These are phyloP conservation scores for Leptopilina syphax DNA, from an alignment of 2,888 invertebrate genomes.

Conservation along the genomic window DNA sequence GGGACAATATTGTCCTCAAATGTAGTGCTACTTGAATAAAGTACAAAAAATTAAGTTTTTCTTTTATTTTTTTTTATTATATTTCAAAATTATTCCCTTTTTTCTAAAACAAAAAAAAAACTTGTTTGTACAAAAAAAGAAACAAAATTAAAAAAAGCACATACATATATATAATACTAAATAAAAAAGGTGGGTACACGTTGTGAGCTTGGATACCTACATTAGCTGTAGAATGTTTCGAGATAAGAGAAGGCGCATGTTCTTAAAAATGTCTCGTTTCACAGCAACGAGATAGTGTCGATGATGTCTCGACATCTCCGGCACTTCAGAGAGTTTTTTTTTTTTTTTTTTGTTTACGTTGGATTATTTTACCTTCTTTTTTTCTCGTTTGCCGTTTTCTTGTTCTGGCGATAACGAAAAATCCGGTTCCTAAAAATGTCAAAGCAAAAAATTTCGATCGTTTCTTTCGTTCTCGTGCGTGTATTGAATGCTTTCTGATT, in stretches of 20 bases:
- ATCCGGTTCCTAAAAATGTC: constrained; percentile 47
- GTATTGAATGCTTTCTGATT: background rate
- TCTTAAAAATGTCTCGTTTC: constrained; percentile 67
- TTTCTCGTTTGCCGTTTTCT: constrained; percentile 53
- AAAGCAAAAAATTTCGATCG: constrained; percentile 42
- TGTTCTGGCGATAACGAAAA: constrained; percentile 44
- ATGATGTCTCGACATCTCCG: constrained; percentile 66
- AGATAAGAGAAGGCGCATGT: constrained; percentile 65
- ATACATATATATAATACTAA: background rate
- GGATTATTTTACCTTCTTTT: constrained; percentile 46
- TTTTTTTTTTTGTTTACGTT: constrained; percentile 61
- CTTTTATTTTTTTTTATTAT: too few relatives aligned
- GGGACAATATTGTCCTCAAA: too few relatives aligned
- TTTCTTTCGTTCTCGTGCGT: background rate
- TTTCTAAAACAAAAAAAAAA: background rate
- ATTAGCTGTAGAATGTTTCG: constrained; percentile 70
- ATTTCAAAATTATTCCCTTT: too few relatives aligned
- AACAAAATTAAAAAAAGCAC: too few relatives aligned
- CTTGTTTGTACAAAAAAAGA: background rate
- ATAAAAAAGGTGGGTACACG: constrained; percentile 44
- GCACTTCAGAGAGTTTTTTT: constrained; percentile 62
- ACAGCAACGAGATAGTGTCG: constrained; percentile 66
- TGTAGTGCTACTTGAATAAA: too few relatives aligned
- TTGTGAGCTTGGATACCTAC: constrained; percentile 65
- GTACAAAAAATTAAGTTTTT: too few relatives aligned